A percentile compares a stretch with the other conserved stretches of the same genome.
Conservation (phyloP, 1,140 invertebrate species). For the Cryptotermes secundus region DNA sequence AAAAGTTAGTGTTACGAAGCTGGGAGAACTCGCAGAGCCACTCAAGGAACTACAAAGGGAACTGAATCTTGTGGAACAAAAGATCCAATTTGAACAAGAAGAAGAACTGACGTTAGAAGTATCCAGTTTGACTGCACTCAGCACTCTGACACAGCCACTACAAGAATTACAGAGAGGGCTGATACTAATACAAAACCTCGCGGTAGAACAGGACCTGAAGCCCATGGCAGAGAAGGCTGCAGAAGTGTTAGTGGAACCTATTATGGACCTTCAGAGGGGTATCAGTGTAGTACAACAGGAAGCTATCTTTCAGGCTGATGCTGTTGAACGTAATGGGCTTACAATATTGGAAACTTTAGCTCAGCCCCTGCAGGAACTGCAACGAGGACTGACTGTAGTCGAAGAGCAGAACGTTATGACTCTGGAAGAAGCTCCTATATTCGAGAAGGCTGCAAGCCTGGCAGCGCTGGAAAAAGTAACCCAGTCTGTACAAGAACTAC, state of each 20-base stretch:
- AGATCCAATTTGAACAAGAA: neutral
- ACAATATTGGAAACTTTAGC: conserved; percentile 33
- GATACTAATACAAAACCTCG: neutral
- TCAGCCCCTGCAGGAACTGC: conserved; percentile 15
- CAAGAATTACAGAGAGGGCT: neutral
- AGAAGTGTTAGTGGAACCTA: conserved; percentile 6
- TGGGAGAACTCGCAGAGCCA: neutral
- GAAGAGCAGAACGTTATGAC: conserved; percentile 21
- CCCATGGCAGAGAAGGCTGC: neutral
- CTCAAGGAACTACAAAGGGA: neutral
- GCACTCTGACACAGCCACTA: neutral
- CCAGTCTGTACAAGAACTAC: conserved; percentile 22
- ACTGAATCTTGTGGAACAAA: neutral
- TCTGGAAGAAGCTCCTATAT: conserved; percentile 6
- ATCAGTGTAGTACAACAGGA: conserved; percentile 66
- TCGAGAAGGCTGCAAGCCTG: neutral
- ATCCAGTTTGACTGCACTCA: neutral
- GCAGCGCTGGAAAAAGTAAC: neutral
- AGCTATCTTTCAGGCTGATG: conserved; percentile 59
- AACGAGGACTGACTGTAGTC: conserved; percentile 12
- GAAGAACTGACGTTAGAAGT: neutral
- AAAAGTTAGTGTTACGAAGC: neutral
- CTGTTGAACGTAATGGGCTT: neutral
- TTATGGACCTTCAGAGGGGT: conserved; percentile 59
- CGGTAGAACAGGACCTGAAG: neutral